A percentile compares a stretch with the other conserved stretches of the same genome.
Evolutionary conservation across 2,113 vertebrate genomes (phyloP).

Genomic region (Sinocyclocheilus rhinocerous): DNA sequence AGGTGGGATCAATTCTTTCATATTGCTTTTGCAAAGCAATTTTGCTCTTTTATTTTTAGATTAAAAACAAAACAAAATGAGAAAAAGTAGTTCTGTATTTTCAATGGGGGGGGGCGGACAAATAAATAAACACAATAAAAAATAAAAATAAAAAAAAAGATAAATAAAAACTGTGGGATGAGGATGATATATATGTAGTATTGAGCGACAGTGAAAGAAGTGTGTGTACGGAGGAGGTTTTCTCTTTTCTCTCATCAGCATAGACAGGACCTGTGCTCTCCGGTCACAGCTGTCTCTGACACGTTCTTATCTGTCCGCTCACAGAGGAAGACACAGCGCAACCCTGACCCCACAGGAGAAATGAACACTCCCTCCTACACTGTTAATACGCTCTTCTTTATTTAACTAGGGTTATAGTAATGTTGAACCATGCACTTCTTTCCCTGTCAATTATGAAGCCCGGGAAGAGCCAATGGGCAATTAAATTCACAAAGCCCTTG

Average conservation of each 20-base stretch:
- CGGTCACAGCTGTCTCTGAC: slow-evolving; percentile 41
- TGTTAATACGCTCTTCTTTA: neutral
- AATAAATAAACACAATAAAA: neutral
- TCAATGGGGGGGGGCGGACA: neutral
- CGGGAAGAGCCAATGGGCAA: neutral
- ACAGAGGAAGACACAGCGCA: slow-evolving; percentile 31
- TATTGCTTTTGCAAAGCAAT: neutral
- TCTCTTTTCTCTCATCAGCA: slow-evolving; percentile 46
- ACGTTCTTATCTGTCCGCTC: slow-evolving; percentile 52
- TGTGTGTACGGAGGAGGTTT: neutral
- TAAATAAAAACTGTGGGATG: neutral
- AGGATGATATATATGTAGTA: neutral
- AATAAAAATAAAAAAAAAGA: neutral
- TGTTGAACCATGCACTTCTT: slow-evolving; percentile 22
- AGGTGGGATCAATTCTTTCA: no score
- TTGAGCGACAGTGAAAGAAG: neutral
- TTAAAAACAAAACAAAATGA: neutral
- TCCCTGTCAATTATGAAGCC: slow-evolving; percentile 7
- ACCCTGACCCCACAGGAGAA: neutral
- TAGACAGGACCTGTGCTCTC: slow-evolving; percentile 46
- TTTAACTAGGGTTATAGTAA: neutral
- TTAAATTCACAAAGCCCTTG: slow-evolving; percentile 27
- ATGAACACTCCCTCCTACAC: neutral
- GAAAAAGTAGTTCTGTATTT: neutral
- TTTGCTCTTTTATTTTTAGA: neutral